Conservation (phyloP, 1,140 invertebrate genomes). For the Coelopa frigida region DNA sequence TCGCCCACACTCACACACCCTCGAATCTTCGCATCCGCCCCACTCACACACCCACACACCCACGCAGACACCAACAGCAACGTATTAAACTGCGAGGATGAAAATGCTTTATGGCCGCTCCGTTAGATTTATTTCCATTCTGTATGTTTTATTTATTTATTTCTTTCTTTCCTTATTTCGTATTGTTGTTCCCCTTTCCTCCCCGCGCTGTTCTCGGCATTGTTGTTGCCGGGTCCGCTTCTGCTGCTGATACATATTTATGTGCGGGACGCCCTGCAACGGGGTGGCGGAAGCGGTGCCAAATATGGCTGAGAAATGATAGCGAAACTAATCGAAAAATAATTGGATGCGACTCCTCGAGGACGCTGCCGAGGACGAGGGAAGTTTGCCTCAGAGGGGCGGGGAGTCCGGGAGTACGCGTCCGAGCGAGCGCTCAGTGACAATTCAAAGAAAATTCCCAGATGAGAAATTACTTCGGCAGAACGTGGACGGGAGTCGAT, state of each 20-base stretch:
- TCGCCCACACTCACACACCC: background rate
- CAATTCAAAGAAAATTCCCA: no score
- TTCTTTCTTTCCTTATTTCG: no score
- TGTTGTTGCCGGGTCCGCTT: no score
- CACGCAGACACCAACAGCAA: slow-evolving; percentile 23
- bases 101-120: slow-evolving; percentile 43
- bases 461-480: no score
- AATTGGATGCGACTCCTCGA: slow-evolving; percentile 27
- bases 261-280: background rate
- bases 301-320: slow-evolving; percentile 25
- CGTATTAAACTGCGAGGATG: slow-evolving; percentile 43
- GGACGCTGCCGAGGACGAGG: no score
- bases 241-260: slow-evolving; percentile 19
- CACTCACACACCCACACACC: no score
- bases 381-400: no score
- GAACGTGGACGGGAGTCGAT: no score
- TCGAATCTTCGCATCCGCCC: slow-evolving; percentile 1
- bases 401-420: no score
- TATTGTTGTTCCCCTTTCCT: no score
- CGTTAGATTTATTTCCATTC: slow-evolving; percentile 43
- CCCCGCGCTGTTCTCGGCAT: no score
- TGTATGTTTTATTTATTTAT: slow-evolving; percentile 44
- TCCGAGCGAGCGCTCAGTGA: no score
- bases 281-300: slow-evolving; percentile 12
- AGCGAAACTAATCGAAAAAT: slow-evolving; percentile 44